phyloP scores from a whole-genome alignment of 2,888 invertebrate species.

The Eilema depressum region DNA sequence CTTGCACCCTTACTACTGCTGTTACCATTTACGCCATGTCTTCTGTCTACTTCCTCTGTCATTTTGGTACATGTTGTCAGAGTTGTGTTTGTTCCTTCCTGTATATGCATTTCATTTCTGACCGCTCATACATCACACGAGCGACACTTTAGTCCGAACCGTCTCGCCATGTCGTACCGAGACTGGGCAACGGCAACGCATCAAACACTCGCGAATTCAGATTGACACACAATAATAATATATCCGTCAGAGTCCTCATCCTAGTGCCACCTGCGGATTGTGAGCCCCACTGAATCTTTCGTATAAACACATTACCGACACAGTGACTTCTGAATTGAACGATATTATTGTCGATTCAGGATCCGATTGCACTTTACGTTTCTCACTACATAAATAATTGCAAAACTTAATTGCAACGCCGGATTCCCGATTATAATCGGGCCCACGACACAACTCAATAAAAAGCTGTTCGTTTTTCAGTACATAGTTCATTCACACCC shows the following conservation, averaged over 20 bases:
- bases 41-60: conserved; percentile 90
- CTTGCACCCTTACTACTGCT: conserved; percentile 86
- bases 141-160: conserved; percentile 80
- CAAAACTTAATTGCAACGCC: conserved; percentile 77
- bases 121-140: conserved; percentile 84
- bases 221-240: conserved; percentile 69
- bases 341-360: conserved; percentile 65
- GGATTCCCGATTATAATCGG: conserved; percentile 81
- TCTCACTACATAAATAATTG: conserved; percentile 72
- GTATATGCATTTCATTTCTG: conserved; percentile 90
- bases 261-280: conserved; percentile 84
- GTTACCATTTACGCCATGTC: conserved; percentile 91
- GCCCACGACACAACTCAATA: conserved; percentile 85
- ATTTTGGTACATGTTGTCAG: conserved; percentile 91
- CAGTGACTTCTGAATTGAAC: conserved; percentile 77
- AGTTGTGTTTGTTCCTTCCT: conserved; percentile 88
- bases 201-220: conserved; percentile 72
- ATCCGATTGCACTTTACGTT: conserved; percentile 67
- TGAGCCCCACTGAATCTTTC: conserved; percentile 78
- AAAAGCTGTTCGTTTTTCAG: conserved; percentile 86
- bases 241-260: conserved; percentile 84
- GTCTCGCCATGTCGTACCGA: conserved; percentile 81
- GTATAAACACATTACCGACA: conserved; percentile 85
- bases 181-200: conserved; percentile 68
- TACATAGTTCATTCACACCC: conserved; percentile 87